Conservation (phyloP, 2,113 vertebrate species). For the Orientallactaga bullata region DNA sequence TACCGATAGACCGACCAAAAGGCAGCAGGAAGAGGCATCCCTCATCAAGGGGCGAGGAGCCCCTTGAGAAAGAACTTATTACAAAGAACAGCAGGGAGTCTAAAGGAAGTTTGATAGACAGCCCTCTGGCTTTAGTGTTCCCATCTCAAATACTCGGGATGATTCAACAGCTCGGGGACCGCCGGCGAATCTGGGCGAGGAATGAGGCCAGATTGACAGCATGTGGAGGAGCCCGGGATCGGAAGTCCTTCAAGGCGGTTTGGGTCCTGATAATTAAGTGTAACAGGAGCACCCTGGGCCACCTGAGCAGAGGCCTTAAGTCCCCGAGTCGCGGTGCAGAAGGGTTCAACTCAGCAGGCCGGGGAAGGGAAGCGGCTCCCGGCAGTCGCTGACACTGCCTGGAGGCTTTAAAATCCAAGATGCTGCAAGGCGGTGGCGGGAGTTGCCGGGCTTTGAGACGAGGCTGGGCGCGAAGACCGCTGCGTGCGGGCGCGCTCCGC, state of each 20-base stretch:
- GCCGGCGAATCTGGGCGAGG: background rate
- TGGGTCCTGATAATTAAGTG: background rate
- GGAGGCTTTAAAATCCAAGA: background rate
- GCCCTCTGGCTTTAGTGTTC: background rate
- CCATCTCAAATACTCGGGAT: background rate
- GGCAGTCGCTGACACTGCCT: background rate
- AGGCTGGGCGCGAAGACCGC: fast-evolving
- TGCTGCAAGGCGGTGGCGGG: background rate
- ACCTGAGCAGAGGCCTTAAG: background rate
- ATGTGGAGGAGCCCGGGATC: background rate
- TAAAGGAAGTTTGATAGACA: background rate
- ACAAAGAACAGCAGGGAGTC: background rate
- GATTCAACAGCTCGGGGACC: background rate
- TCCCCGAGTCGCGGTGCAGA: background rate
- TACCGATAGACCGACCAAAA: background rate
- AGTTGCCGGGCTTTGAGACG: background rate
- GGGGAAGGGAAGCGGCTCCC: background rate
- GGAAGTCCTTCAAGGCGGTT: background rate
- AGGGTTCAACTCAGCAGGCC: background rate
- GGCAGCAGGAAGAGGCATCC: background rate
- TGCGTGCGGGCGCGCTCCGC: fast-evolving
- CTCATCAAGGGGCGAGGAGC: too few relatives aligned
- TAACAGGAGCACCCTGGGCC: background rate
- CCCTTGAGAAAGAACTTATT: background rate
- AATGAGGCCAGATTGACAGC: background rate